Conservation (phyloP, 1,140 invertebrate species). For the Drosophila bocqueti region DNA sequence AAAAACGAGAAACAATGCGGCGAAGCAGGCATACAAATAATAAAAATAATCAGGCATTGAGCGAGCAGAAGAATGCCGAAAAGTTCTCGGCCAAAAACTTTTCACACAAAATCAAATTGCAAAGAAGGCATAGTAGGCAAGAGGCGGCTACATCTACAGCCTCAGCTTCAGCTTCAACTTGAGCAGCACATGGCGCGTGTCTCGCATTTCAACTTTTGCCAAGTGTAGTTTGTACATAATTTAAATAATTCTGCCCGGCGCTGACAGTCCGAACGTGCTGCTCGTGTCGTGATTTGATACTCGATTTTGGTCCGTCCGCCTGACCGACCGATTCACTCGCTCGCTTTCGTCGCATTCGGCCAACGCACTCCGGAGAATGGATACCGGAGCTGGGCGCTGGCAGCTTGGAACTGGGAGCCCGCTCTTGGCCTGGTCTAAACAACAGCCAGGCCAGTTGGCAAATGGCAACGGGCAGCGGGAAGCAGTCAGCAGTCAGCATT, state of each 20-base stretch:
- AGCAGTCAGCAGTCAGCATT: constrained; percentile 50
- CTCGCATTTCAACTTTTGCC: constrained; percentile 70
- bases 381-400: constrained; percentile 7
- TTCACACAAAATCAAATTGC: constrained; percentile 43
- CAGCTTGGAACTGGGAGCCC: not conserved
- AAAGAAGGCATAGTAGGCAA: constrained; percentile 7
- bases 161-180: not conserved
- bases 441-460: constrained; percentile 28
- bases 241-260: constrained; percentile 73
- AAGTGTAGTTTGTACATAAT: constrained; percentile 76
- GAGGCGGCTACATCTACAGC: not conserved
- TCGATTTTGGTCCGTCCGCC: constrained; percentile 19
- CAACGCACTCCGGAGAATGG: constrained; percentile 25
- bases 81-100: constrained; percentile 59
- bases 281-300: constrained; percentile 67
- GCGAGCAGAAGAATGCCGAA: constrained; percentile 21
- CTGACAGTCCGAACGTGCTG: constrained; percentile 67
- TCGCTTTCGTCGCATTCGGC: constrained; percentile 2
- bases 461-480: constrained; percentile 19
- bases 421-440: constrained; percentile 19
- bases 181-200: constrained; percentile 68
- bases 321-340: constrained; percentile 15
- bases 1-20: constrained; percentile 29
- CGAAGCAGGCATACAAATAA: constrained; percentile 29
- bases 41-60: constrained; percentile 42